phyloP scores from a whole-genome alignment of 2,888 invertebrate species.

The Alloscopus bannaensis region DNA sequence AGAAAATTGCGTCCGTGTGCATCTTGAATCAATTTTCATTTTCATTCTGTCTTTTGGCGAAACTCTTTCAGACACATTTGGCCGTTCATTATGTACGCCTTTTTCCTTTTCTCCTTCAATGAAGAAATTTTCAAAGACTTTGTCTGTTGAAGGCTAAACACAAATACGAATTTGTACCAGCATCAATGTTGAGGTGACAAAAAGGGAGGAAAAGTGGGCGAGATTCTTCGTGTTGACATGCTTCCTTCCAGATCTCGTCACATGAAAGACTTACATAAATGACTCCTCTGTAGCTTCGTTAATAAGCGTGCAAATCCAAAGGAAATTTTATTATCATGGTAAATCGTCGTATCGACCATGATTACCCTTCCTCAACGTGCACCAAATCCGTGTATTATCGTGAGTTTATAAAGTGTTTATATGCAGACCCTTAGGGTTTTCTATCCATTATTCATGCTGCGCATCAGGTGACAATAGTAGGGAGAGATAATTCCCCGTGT shows the following conservation, averaged over 20 bases:
- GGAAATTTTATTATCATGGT: constrained; percentile 28
- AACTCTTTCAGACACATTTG: constrained; percentile 25
- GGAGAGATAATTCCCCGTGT: constrained; percentile 34
- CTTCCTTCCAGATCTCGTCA: constrained; percentile 49
- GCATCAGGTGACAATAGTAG: constrained; percentile 28
- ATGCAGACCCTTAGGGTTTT: background rate
- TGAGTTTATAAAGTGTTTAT: too few species aligned
- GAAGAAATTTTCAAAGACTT: constrained; percentile 23
- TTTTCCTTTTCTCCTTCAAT: constrained; percentile 24
- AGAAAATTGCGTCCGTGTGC: constrained; percentile 55
- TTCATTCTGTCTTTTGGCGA: constrained; percentile 18
- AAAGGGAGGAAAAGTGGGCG: constrained; percentile 22
- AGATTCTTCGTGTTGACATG: background rate
- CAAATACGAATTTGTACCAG: background rate
- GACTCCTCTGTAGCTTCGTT: too few species aligned
- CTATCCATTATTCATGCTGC: constrained; percentile 16
- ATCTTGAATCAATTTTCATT: constrained; percentile 55
- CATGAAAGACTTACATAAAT: too few species aligned
- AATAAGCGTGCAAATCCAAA: constrained; percentile 46
- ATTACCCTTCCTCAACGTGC: constrained; percentile 41
- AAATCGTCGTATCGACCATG: constrained; percentile 35
- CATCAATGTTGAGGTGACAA: background rate
- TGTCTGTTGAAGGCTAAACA: constrained; percentile 25
- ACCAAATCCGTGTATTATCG: background rate
- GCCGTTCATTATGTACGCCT: constrained; percentile 42